These are phyloP conservation scores for Alligator sinensis DNA, from an alignment of 2,113 vertebrate genomes.

Conservation along the genomic window DNA sequence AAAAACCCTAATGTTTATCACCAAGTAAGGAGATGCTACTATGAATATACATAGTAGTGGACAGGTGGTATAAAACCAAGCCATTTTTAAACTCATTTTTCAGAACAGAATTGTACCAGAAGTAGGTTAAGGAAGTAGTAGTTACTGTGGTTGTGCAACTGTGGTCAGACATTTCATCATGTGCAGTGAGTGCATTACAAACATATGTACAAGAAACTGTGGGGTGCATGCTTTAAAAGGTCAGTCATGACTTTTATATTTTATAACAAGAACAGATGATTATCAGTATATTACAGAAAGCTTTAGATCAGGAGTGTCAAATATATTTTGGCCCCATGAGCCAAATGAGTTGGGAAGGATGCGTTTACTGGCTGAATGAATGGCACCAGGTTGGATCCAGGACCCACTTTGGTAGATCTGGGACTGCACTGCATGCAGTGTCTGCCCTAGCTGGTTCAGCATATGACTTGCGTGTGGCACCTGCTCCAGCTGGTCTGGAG, in stretches of 20 bases:
- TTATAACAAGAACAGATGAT: background rate
- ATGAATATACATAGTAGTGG: background rate
- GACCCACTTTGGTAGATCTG: too few species aligned
- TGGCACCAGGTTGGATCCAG: too few species aligned
- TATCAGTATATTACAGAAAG: background rate
- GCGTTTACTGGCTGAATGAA: too few species aligned
- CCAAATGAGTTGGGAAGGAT: too few species aligned
- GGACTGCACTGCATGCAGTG: too few species aligned
- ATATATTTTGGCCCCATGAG: too few species aligned
- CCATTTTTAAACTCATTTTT: background rate
- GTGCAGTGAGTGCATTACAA: background rate
- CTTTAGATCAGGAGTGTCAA: background rate
- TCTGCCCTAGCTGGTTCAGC: too few species aligned
- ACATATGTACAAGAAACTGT: background rate
- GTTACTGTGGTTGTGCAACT: background rate
- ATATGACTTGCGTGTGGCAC: too few species aligned
- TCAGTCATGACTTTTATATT: rapidly evolving
- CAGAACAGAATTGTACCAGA: background rate
- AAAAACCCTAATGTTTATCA: background rate
- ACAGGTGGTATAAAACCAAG: background rate
- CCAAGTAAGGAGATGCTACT: background rate
- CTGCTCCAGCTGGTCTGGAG: too few species aligned
- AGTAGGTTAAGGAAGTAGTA: background rate
- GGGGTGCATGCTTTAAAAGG: background rate
- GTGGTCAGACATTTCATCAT: background rate